Base-by-base conservation (phyloP, 2,888 invertebrate species). In the Chymomyza caudatula region DNA sequence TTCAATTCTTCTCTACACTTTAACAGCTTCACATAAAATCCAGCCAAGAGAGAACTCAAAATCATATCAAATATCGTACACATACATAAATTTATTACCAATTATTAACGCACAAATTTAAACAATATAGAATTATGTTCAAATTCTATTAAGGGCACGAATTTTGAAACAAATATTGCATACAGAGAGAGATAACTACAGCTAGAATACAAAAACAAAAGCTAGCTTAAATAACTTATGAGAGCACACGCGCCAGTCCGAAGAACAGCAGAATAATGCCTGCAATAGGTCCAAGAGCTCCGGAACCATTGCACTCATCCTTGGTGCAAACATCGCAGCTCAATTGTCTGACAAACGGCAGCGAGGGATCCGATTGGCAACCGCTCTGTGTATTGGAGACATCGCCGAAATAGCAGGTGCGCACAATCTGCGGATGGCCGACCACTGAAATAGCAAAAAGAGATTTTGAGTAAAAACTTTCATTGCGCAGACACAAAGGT, bases 381-480 rank as follows among this genome's bases (percentile, higher is more conserved):
- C 90, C 90, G 1, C 47, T 29, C 2, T 82, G 67, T 0, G 83
- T 87, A 29, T 88, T 75, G 43, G 61, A 68, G 0, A 88, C 15
- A 52, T 89, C 88, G 25, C 89, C 89, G 6, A 86, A 90, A 69
- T 77, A 90, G 64, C 89, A 90, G 62, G 71, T 74, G 58, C 88
- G 83, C 29, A 74, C 65, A 43, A 85, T 71, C 25, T 77, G 77
- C 0, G 73, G 70, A n/a, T 67, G 68, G 3, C 86, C 81, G 61
- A 69, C 65, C 3, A 73, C 88, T 88, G 62, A 0, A 61, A 67
- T n/a, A 11, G 54, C 58, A 47, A 53, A 8, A 0, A 59, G 5
- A 37, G 15, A 52, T 64, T 22, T 42, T 37, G 29, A 37, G 29
- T 37, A 11, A 37, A 37, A 37, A 37, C 29, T 37, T 37, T 37